These are phyloP conservation scores for Hybos culiciformis DNA, from an alignment of 2,888 invertebrate genomes.

Conservation along the genomic window DNA sequence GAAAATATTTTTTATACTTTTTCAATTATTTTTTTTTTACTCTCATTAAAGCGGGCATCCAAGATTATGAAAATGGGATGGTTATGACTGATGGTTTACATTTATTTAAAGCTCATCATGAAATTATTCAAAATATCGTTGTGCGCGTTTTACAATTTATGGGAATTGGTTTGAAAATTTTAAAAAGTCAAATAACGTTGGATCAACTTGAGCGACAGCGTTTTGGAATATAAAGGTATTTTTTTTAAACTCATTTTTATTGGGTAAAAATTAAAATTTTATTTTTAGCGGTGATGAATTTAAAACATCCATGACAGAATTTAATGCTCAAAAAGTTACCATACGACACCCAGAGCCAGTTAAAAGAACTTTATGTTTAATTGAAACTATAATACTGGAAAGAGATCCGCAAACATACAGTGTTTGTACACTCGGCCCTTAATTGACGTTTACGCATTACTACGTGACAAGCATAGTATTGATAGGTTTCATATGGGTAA, in stretches of 20 bases:
- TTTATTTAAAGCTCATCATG: constrained; percentile 76
- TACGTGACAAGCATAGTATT: constrained; percentile 79
- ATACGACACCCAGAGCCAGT: constrained; percentile 71
- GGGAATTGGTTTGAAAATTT: constrained; percentile 69
- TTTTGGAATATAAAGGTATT: constrained; percentile 82
- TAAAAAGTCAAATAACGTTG: constrained; percentile 67
- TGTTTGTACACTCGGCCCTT: constrained; percentile 65
- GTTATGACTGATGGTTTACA: constrained; percentile 83
- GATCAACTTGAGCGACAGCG: constrained; percentile 78
- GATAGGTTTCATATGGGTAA: constrained; percentile 85
- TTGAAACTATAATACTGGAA: constrained; percentile 90
- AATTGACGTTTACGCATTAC: constrained; percentile 77
- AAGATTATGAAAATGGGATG: constrained; percentile 86
- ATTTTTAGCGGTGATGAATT: constrained; percentile 77
- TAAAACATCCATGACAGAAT: constrained; percentile 92
- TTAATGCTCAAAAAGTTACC: constrained; percentile 86
- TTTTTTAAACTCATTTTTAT: no score
- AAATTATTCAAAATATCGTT: constrained; percentile 73
- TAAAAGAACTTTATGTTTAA: constrained; percentile 79
- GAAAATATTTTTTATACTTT: no score
- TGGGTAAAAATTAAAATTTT: no score
- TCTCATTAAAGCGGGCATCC: constrained; percentile 47
- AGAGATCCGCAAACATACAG: constrained; percentile 95
- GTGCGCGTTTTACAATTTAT: constrained; percentile 70
- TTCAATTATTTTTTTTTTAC: constrained; percentile 4